These are phyloP conservation scores for Drosophila gaucha DNA, from an alignment of 2,888 invertebrate species.

Conservation along the genomic window DNA sequence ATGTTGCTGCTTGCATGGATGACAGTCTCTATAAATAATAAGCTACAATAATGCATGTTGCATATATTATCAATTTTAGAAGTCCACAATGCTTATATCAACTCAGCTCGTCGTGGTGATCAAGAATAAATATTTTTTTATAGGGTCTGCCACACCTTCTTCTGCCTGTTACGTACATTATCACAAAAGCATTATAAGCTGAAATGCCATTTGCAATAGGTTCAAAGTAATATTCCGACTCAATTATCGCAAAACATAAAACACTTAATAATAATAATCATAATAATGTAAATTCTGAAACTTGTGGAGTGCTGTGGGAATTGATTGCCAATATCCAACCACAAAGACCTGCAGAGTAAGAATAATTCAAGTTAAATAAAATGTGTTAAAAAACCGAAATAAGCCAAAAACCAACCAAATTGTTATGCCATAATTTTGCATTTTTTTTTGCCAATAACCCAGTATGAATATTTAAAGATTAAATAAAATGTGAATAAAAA, in stretches of 20 bases:
- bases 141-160: too few species aligned
- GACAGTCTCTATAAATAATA: not conserved
- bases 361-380: constrained; percentile 49
- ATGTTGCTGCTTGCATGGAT: not conserved
- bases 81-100: too few species aligned
- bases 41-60: not conserved
- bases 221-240: too few species aligned
- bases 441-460: constrained; percentile 18
- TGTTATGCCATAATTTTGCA: constrained; percentile 17
- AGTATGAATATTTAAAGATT: constrained; percentile 47
- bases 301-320: not conserved
- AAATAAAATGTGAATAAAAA: constrained; percentile 15
- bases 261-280: too few species aligned
- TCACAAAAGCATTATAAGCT: too few species aligned
- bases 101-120: too few species aligned
- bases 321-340: constrained; percentile 28
- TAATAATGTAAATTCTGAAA: not conserved
- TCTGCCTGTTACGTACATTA: too few species aligned
- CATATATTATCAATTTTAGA: too few species aligned
- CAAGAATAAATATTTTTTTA: too few species aligned
- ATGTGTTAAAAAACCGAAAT: not conserved
- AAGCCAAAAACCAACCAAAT: constrained; percentile 15
- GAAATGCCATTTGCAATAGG: too few species aligned
- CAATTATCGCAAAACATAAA: too few species aligned
- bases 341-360: constrained; percentile 41